A percentile compares a stretch with the other conserved stretches of the same genome.
phyloP scores from a whole-genome alignment of 2,113 vertebrate genomes.

The Chauna torquata region DNA sequence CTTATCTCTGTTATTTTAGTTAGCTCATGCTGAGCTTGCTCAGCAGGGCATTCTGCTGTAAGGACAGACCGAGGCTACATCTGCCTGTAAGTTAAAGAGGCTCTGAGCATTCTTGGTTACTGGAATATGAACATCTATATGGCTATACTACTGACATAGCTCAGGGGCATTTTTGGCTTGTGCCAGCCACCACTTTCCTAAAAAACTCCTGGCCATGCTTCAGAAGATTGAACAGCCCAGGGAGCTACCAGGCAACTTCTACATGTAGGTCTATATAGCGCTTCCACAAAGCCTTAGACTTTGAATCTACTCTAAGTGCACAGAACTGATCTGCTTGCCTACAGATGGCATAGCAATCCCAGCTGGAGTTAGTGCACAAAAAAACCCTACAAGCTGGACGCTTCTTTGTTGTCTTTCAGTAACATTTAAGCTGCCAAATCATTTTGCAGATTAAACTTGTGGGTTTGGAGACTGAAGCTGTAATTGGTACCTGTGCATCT shows the following conservation, averaged over 20 bases:
- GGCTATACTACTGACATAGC: not conserved
- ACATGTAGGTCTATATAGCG: not conserved
- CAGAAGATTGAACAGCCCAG: not conserved
- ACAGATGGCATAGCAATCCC: not conserved
- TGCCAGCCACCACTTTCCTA: not conserved
- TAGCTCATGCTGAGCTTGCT: slow-evolving; percentile 10
- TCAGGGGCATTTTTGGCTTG: not conserved
- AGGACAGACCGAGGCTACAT: not conserved
- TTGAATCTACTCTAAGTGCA: not conserved
- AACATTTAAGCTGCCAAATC: not conserved
- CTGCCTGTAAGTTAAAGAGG: not conserved
- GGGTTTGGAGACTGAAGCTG: not conserved
- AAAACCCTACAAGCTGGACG: not conserved
- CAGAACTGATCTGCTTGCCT: not conserved
- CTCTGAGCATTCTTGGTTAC: not conserved
- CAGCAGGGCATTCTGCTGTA: not conserved
- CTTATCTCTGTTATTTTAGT: slow-evolving; percentile 54
- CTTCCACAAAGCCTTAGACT: not conserved
- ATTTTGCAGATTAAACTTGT: not conserved
- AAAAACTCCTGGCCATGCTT: not conserved
- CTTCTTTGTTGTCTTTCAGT: not conserved
- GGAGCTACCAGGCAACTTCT: not conserved
- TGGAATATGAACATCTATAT: not conserved
- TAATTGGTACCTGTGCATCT: not conserved
- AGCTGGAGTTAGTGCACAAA: not conserved